Evolutionary conservation across 2,888 invertebrate species (phyloP), one percentile per base, ranked within the genome.

Genomic region (Camptogramma bilineatum): DNA sequence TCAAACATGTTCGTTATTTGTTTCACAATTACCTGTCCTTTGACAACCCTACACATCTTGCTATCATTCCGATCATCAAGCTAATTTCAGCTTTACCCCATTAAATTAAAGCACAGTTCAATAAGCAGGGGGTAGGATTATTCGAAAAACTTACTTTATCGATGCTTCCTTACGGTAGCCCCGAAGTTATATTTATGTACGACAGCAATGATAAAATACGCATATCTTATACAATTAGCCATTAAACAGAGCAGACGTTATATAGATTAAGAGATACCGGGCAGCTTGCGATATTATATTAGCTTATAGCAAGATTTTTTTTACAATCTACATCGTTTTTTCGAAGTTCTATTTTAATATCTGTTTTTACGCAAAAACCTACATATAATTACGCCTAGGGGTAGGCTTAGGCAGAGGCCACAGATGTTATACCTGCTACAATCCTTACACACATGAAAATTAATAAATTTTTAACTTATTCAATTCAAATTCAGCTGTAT

Each of bases 171-270:
- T 75, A 73, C 82, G 77, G 81, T 81, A 82, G 82, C 75, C 71
- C 82, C 75, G 80, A 69, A 70, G 66, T 73, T 74, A 77, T 79
- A 86, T 51, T 51, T 51, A 51, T 59, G 52, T 85, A 82, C 81
- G 81, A 76, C 69, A 74, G 74, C 86, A 86, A 87, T 85, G 85
- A 82, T 78, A 85, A 86, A 81, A 76, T 75, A 71, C 73, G 73
- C 16, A 72, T 73, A 77, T 78, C 73, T 72, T 76, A 74, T 75
- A 54, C 61, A 77, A 79, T 76, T 77, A 79, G 72, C 74, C 74
- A 75, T 71, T 77, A 77, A 79, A 74, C 68, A 78, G 77, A 52
- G 59, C 56, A 66, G 64, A 62, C 64, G 39, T 50, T 62, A 34
- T 34, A 39, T 61, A 61, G 53, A 48, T 0, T 18, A 42, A 28